These are phyloP conservation scores for Ornithoptera priamus DNA, from an alignment of 2,888 invertebrate genomes.

Conservation along the genomic window DNA sequence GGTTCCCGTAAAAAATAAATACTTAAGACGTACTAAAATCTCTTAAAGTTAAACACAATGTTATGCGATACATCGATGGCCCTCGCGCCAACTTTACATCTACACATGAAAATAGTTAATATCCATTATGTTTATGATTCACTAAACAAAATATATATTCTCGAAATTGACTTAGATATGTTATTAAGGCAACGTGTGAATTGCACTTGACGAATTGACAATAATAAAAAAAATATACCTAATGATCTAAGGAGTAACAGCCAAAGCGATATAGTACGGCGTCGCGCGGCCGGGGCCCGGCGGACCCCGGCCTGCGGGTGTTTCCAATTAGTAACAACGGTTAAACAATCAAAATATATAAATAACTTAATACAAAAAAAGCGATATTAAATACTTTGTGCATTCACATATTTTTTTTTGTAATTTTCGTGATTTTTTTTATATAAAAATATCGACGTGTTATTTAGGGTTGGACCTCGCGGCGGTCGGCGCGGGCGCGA, in stretches of 20 bases:
- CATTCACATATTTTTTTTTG: constrained; percentile 68
- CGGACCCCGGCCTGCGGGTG: constrained; percentile 47
- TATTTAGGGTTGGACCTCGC: constrained; percentile 59
- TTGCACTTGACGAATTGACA: constrained; percentile 74
- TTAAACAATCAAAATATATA: constrained; percentile 74
- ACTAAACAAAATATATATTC: constrained; percentile 60
- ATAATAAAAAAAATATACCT: constrained; percentile 52
- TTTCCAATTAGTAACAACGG: constrained; percentile 53
- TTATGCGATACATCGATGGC: constrained; percentile 62
- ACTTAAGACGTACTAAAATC: constrained; percentile 71
- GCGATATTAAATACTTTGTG: constrained; percentile 72
- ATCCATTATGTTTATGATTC: constrained; percentile 31
- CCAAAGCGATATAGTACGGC: constrained; percentile 76
- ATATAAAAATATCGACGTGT: constrained; percentile 66
- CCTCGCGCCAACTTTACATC: constrained; percentile 53
- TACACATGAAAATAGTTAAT: constrained; percentile 43
- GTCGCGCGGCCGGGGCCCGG: constrained; percentile 49
- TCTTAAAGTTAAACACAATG: constrained; percentile 64
- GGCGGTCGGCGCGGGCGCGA: constrained; percentile 54
- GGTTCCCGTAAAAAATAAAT: constrained; percentile 69
- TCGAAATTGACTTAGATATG: constrained; percentile 79
- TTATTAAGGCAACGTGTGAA: constrained; percentile 80
- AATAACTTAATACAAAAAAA: constrained; percentile 61
- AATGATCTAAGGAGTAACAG: constrained; percentile 73
- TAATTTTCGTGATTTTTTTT: constrained; percentile 62